Percentiles rank a stretch among this genome's conserved stretches.
These are phyloP conservation scores for Sebastes taczanowskii DNA, from an alignment of 2,797 vertebrate genomes.

Conservation along the genomic window DNA sequence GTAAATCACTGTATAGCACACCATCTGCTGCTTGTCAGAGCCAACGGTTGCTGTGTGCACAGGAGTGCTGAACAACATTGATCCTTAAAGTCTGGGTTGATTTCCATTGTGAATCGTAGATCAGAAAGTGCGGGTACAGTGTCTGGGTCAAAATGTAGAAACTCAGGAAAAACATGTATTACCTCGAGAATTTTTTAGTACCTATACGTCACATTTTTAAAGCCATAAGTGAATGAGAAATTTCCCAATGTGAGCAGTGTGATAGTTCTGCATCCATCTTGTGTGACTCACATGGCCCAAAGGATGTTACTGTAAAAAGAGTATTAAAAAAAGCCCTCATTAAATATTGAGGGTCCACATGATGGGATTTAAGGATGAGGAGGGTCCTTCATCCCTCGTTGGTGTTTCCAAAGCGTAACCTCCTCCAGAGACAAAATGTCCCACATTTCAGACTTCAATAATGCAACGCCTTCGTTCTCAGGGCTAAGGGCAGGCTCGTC, in stretches of 20 bases:
- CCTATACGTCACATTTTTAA: neutral
- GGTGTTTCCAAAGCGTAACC: conserved; percentile 43
- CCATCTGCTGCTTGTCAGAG: conserved; percentile 74
- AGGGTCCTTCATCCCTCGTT: conserved; percentile 25
- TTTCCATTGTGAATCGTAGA: conserved; percentile 39
- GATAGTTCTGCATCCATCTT: conserved; percentile 3
- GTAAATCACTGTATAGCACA: conserved; percentile 74
- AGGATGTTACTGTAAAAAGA: conserved; percentile 28
- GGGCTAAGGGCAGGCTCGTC: conserved; percentile 11
- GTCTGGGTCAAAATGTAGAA: neutral
- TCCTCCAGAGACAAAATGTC: conserved; percentile 61
- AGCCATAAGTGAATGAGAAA: neutral
- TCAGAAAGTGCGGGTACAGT: conserved; percentile 11
- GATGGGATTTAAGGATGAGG: conserved; percentile 32
- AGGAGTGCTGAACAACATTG: conserved; percentile 50
- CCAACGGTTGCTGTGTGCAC: conserved; percentile 45
- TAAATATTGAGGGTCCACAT: conserved; percentile 57
- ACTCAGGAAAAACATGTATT: neutral
- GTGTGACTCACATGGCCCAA: conserved; percentile 13
- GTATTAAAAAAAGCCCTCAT: conserved; percentile 18
- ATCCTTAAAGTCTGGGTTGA: conserved; percentile 46
- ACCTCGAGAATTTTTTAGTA: neutral
- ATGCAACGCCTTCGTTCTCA: conserved; percentile 41
- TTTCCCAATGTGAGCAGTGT: neutral
- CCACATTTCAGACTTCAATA: conserved; percentile 63